Percentiles rank a stretch among this genome's conserved stretches.
Evolutionary conservation across 2,113 vertebrate genomes (phyloP).

Genomic region (Thunnus thynnus): DNA sequence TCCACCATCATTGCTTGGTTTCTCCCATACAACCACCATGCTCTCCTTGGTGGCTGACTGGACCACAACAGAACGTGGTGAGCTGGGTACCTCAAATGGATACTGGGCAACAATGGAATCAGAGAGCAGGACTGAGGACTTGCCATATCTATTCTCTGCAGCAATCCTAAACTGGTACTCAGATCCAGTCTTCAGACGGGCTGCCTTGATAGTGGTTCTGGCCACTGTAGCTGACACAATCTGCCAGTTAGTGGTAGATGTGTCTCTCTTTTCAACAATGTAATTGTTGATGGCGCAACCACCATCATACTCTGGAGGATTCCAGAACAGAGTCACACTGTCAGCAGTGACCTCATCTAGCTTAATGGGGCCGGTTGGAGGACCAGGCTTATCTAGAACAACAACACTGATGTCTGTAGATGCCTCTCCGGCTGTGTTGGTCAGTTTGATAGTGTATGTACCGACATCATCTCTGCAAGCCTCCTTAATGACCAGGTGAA

Average conservation of each 20-base stretch:
- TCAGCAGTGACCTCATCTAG: conserved; percentile 97
- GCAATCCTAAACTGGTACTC: conserved; percentile 98
- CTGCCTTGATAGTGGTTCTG: conserved; percentile 95
- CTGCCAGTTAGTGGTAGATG: conserved; percentile 98
- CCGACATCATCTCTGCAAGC: conserved; percentile 96
- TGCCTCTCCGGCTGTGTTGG: conserved; percentile 92
- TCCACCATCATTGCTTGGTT: conserved; percentile 94
- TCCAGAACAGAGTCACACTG: conserved; percentile 91
- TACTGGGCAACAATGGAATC: conserved; percentile 93
- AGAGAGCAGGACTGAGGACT: conserved; percentile 92
- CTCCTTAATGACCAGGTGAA: conserved; percentile 93
- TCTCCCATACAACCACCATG: conserved; percentile 95
- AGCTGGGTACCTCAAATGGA: conserved; percentile 94
- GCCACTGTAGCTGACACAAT: conserved; percentile 98
- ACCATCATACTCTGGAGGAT: conserved; percentile 94
- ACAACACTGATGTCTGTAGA: conserved; percentile 90
- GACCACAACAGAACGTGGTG: conserved; percentile 91
- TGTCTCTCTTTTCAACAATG: conserved; percentile 97
- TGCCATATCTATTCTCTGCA: conserved; percentile 98
- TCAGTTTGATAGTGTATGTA: conserved; percentile 90
- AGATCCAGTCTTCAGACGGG: conserved; percentile 92
- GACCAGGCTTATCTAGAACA: conserved; percentile 97
- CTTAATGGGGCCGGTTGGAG: conserved; percentile 96
- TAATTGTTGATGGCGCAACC: conserved; percentile 97
- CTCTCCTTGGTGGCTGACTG: conserved; percentile 90